Base-by-base conservation (phyloP, 1,140 invertebrate species). In the Magallana ariakensis region DNA sequence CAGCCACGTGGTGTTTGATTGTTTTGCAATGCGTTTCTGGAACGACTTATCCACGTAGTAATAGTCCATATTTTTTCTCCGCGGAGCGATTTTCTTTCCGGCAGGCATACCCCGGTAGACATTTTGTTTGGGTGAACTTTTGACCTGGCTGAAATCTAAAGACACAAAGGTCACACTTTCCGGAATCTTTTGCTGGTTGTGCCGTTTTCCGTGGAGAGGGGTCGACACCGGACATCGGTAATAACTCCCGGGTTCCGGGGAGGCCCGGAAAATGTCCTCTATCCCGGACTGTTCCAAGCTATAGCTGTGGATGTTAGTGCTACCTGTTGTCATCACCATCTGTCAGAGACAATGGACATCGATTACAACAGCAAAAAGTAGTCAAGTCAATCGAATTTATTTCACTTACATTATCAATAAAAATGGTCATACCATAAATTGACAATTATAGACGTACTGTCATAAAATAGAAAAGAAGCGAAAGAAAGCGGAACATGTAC, bases 161-260 rank as follows among this genome's bases (percentile, higher is more conserved):
- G 88, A 89, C 6, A 89, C 88, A 84, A 89, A 89, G 8, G 85
- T 87, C 16, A 89, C 26, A 87, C 88, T 89, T 82, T 89, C 85
- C 8, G 88, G 88, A n/a, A 89, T 87, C 75, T 84, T 87, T 54
- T 87, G 85, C 22, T 80, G 85, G 16, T 66, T 70, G 26, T 57
- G 83, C 85, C 85, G 55, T 22, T 86, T 58, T n/a, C 53, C 57
- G 33, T 89, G 60, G 3, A 85, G 58, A 6, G 88, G 88, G n/a
- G 88, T 89, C 16, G 88, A 89, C 46, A 86, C 88, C 0, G 88
- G 88, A 55, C 88, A 89, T 62, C 85, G 19, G n/a, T 86, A 75
- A 80, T 85, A 86, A 53, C 80, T 70, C 8, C 85, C 87, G 6
- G 87, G 87, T 60, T 86, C 87, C 13, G 87, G 87, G 1, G 87